Percentiles rank a stretch among this genome's conserved stretches.
Conservation (phyloP, 2,797 vertebrate species). For the Sebastes goodei region DNA sequence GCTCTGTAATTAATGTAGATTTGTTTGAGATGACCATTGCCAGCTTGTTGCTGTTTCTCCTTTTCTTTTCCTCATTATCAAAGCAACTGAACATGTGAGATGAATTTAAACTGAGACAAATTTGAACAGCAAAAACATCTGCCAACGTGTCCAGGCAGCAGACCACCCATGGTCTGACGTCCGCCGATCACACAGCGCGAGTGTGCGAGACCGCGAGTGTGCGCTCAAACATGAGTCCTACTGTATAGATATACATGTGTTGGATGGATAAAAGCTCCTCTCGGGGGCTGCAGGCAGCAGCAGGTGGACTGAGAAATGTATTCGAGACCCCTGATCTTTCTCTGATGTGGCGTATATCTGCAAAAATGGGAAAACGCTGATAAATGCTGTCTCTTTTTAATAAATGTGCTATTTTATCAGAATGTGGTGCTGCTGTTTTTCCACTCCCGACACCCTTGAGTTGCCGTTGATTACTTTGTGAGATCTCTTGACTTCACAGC, state of each 20-base stretch:
- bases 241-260: constrained; percentile 41
- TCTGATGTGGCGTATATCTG: constrained; percentile 61
- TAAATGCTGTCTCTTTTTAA: constrained; percentile 86
- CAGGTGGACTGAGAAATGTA: constrained; percentile 58
- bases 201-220: constrained; percentile 39
- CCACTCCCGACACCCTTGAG: not conserved
- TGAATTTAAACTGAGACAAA: constrained; percentile 35
- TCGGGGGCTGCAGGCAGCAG: constrained; percentile 49
- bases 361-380: constrained; percentile 73
- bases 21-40: not conserved
- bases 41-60: not conserved
- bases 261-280: constrained; percentile 22
- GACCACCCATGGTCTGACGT: not conserved
- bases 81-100: constrained; percentile 30
- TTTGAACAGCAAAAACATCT: constrained; percentile 26
- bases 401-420: constrained; percentile 91
- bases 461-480: not conserved
- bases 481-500: not conserved
- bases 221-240: constrained; percentile 20
- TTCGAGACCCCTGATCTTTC: constrained; percentile 47
- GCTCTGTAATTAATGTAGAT: constrained; percentile 22
- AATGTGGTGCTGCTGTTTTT: constrained; percentile 41
- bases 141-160: constrained; percentile 20
- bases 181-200: constrained; percentile 15
- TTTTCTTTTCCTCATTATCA: not conserved